These are phyloP conservation scores for Elephas maximus DNA, from an alignment of 2,113 vertebrate species.

Conservation along the genomic window DNA sequence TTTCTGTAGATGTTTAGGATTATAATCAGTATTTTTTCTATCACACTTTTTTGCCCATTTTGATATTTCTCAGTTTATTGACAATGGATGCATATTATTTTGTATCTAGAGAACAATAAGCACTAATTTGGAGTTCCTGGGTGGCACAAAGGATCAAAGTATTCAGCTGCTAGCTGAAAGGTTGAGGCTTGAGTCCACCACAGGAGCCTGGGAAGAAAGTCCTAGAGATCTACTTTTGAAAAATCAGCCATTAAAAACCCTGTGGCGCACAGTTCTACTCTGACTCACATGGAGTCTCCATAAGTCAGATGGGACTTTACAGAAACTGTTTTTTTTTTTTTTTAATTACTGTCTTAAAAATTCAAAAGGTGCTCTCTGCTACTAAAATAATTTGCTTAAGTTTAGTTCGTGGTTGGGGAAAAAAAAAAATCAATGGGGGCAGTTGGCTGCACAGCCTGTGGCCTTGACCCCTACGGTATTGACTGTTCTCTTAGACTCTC, in stretches of 20 bases:
- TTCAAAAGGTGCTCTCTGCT: not conserved
- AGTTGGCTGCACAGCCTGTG: accelerated
- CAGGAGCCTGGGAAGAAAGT: not conserved
- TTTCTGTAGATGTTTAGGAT: not conserved
- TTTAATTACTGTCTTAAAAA: not conserved
- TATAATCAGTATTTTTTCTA: accelerated
- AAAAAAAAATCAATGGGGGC: accelerated
- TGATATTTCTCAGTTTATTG: not conserved
- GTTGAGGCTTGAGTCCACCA: not conserved
- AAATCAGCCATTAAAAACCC: not conserved
- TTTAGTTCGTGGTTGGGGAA: not conserved
- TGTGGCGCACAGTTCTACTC: not conserved
- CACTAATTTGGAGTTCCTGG: not conserved
- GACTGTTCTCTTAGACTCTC: no score
- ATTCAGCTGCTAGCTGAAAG: not conserved
- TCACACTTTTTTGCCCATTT: not conserved
- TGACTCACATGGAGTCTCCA: not conserved
- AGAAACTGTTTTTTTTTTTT: not conserved
- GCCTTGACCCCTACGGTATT: accelerated
- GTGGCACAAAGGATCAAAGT: not conserved
- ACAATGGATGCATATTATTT: not conserved
- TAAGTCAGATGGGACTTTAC: not conserved
- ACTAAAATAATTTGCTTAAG: not conserved
- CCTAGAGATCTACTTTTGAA: not conserved
- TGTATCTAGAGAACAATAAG: not conserved